Evolutionary conservation across 2,888 invertebrate genomes (phyloP).

Genomic region (Melieria crassipennis): DNA sequence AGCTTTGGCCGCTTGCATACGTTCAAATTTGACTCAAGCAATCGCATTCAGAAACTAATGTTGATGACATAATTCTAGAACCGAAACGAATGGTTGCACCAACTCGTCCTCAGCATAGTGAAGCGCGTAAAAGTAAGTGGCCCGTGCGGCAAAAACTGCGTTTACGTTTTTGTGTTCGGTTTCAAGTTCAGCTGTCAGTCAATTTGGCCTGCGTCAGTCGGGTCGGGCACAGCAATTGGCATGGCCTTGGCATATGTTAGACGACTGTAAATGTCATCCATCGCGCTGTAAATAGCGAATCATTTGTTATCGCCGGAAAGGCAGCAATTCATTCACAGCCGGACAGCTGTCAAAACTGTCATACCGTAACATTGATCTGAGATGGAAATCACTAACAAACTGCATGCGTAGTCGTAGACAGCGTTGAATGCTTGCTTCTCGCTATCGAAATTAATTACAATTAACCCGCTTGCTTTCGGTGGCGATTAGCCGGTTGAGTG

Average conservation of each 20-base stretch:
- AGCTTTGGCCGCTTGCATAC: too few species aligned
- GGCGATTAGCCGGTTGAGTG: neutral
- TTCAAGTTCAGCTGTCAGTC: conserved; percentile 12
- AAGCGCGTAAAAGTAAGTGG: conserved; percentile 56
- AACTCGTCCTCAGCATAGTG: conserved; percentile 49
- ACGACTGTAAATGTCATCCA: neutral
- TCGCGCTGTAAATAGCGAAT: too few species aligned
- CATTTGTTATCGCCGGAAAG: too few species aligned
- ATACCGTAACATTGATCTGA: too few species aligned
- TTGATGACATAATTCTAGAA: conserved; percentile 47
- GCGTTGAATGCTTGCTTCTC: neutral
- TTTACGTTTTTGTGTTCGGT: neutral
- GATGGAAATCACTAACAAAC: neutral
- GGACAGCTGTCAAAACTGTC: too few species aligned
- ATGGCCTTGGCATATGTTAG: neutral
- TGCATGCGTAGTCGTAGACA: conserved; percentile 1
- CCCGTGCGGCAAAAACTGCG: neutral
- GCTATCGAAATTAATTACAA: conserved; percentile 1
- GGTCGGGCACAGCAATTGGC: too few species aligned
- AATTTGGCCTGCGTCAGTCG: too few species aligned
- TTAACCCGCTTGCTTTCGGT: conserved; percentile 20
- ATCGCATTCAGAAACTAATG: neutral
- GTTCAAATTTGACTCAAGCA: too few species aligned
- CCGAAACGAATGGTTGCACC: conserved; percentile 54
- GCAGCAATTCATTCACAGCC: too few species aligned